A percentile compares a stretch with the other conserved stretches of the same genome.
phyloP scores from a whole-genome alignment of 2,113 vertebrate genomes.

The Lagopus leucura region DNA sequence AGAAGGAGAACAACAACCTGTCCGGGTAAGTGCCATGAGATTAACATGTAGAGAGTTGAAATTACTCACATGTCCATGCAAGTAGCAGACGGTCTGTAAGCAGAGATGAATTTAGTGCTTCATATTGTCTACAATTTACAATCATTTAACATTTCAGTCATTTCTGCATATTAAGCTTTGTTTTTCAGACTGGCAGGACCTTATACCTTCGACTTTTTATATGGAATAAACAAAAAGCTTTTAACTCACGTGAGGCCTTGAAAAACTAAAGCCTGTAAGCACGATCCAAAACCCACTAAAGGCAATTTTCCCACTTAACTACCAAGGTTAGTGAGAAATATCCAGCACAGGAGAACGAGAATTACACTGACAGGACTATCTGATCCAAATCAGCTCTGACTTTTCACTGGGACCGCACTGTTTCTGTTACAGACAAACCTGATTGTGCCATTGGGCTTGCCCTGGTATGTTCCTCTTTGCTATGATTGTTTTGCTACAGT shows the following conservation, averaged over 20 bases:
- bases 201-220: neutral
- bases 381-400: neutral
- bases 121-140: neutral
- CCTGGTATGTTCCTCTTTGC: rapidly evolving
- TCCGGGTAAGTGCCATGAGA: neutral
- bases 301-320: neutral
- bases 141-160: neutral
- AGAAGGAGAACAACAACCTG: neutral
- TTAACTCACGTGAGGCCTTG: neutral
- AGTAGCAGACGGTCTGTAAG: neutral
- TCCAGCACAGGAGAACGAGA: neutral
- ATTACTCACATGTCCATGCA: neutral
- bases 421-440: neutral
- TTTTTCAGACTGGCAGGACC: neutral
- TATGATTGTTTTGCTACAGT: neutral
- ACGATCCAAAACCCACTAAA: neutral
- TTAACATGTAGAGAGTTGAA: neutral
- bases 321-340: neutral
- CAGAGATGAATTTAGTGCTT: neutral
- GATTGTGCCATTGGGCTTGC: rapidly evolving
- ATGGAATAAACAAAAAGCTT: neutral
- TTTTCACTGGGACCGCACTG: neutral
- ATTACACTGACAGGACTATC: neutral
- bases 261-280: neutral
- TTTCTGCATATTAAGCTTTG: neutral